Evolutionary conservation across 2,797 vertebrate species (phyloP).

Genomic region (Karalla daura): DNA sequence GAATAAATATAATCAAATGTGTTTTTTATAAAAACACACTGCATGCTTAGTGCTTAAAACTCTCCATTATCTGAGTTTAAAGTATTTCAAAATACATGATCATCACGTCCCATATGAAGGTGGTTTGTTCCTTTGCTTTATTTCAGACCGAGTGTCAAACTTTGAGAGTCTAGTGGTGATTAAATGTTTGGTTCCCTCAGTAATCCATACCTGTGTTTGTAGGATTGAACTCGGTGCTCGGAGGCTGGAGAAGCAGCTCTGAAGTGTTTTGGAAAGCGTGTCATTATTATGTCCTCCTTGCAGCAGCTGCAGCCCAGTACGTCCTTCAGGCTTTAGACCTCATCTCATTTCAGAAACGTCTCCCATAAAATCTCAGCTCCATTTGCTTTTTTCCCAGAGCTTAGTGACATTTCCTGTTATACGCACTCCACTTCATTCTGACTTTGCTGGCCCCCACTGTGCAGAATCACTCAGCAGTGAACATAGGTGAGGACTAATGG

Average conservation of each 20-base stretch:
- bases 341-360: slow-evolving; percentile 28
- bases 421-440: slow-evolving; percentile 30
- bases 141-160: not conserved
- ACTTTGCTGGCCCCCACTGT: slow-evolving; percentile 20
- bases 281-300: slow-evolving; percentile 11
- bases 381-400: slow-evolving; percentile 48
- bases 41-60: too few relatives aligned
- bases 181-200: not conserved
- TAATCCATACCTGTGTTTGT: slow-evolving; percentile 9
- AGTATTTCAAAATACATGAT: too few relatives aligned
- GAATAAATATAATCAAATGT: too few relatives aligned
- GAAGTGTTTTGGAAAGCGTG: slow-evolving; percentile 19
- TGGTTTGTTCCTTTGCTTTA: too few relatives aligned
- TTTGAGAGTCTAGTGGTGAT: not conserved
- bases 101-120: too few relatives aligned
- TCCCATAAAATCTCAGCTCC: slow-evolving; percentile 33
- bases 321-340: slow-evolving; percentile 38
- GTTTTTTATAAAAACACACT: too few relatives aligned
- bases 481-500: slow-evolving; percentile 43
- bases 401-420: slow-evolving; percentile 64
- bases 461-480: slow-evolving; percentile 37
- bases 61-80: too few relatives aligned
- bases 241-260: slow-evolving; percentile 6
- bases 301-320: not conserved
- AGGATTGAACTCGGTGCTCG: slow-evolving; percentile 1